Percentiles rank a stretch among this genome's conserved stretches.
phyloP scores from a whole-genome alignment of 2,797 vertebrate species.

The Neomorphus geoffroyi region DNA sequence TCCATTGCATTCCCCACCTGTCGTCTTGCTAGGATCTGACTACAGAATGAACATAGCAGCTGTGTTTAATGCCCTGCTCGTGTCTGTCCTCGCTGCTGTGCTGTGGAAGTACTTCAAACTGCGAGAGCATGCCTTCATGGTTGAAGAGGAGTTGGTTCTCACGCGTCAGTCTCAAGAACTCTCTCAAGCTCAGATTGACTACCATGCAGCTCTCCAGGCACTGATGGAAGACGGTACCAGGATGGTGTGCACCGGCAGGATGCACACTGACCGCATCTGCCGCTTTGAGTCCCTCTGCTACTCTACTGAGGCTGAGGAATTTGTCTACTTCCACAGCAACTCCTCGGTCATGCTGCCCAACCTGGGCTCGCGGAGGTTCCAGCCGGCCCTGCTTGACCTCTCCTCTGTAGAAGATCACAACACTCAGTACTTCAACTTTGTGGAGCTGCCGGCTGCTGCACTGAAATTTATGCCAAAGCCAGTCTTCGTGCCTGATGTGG shows the following conservation, averaged over 20 bases:
- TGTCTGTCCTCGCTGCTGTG: slow-evolving; percentile 90
- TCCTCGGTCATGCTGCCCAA: slow-evolving; percentile 93
- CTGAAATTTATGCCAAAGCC: slow-evolving; percentile 95
- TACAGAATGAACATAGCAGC: slow-evolving; percentile 92
- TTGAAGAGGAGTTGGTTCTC: slow-evolving; percentile 91
- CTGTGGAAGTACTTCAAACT: slow-evolving; percentile 94
- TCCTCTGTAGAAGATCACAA: slow-evolving; percentile 98
- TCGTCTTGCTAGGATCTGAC: slow-evolving; percentile 77
- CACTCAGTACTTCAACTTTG: slow-evolving; percentile 97
- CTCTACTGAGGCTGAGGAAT: slow-evolving; percentile 92
- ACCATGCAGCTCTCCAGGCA: slow-evolving; percentile 88
- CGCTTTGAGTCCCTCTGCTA: slow-evolving; percentile 97
- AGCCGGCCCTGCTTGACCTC: slow-evolving; percentile 93
- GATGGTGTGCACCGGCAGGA: slow-evolving; percentile 97
- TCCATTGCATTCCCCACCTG: slow-evolving; percentile 25
- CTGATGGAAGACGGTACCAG: slow-evolving; percentile 91
- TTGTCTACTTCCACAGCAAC: slow-evolving; percentile 96
- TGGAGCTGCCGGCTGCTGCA: slow-evolving; percentile 91
- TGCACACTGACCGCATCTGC: slow-evolving; percentile 96
- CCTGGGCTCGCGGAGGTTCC: slow-evolving; percentile 93
- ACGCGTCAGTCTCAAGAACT: slow-evolving; percentile 85
- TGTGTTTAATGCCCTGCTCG: slow-evolving; percentile 91
- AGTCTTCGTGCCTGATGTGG: slow-evolving; percentile 94
- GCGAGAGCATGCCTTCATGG: slow-evolving; percentile 82
- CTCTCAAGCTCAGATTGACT: slow-evolving; percentile 86